A percentile compares a stretch with the other conserved stretches of the same genome.
Conservation (phyloP, 2,888 invertebrate genomes). For the Drosophila crucigera region DNA sequence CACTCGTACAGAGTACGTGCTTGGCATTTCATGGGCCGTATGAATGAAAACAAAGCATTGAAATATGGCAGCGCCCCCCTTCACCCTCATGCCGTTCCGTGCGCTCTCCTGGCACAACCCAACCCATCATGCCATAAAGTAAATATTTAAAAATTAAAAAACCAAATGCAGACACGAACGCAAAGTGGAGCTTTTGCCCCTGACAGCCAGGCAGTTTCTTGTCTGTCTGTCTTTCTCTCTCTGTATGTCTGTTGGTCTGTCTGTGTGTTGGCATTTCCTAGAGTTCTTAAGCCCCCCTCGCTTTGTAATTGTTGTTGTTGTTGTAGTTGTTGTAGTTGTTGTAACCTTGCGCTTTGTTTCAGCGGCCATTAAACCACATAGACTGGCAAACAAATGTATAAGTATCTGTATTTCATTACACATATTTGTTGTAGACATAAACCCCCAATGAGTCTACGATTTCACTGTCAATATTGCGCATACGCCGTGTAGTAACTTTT, state of each 20-base stretch:
- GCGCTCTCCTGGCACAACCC: background rate
- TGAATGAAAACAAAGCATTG: constrained; percentile 67
- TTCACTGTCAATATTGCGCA: constrained; percentile 80
- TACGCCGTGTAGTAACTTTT: constrained; percentile 56
- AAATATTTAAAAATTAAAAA: constrained; percentile 70
- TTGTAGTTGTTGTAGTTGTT: constrained; percentile 32
- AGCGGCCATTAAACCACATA: constrained; percentile 74
- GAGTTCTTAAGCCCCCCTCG: constrained; percentile 62
- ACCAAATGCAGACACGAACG: constrained; percentile 67
- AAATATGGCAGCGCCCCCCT: constrained; percentile 20
- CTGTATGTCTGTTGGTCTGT: constrained; percentile 15
- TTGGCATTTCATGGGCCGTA: constrained; percentile 64
- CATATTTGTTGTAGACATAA: constrained; percentile 48
- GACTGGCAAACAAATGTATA: constrained; percentile 12
- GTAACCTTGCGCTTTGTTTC: constrained; percentile 76
- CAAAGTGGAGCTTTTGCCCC: constrained; percentile 60
- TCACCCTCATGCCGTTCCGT: background rate
- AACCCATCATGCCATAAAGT: constrained; percentile 39
- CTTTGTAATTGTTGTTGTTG: constrained; percentile 18
- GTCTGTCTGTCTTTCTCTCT: constrained; percentile 11
- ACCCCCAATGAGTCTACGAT: constrained; percentile 59
- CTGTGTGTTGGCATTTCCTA: constrained; percentile 65
- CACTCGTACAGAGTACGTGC: constrained; percentile 60
- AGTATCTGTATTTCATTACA: constrained; percentile 26
- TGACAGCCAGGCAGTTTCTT: constrained; percentile 38